phyloP scores from a whole-genome alignment of 2,113 vertebrate genomes.

The Cavia porcellus region DNA sequence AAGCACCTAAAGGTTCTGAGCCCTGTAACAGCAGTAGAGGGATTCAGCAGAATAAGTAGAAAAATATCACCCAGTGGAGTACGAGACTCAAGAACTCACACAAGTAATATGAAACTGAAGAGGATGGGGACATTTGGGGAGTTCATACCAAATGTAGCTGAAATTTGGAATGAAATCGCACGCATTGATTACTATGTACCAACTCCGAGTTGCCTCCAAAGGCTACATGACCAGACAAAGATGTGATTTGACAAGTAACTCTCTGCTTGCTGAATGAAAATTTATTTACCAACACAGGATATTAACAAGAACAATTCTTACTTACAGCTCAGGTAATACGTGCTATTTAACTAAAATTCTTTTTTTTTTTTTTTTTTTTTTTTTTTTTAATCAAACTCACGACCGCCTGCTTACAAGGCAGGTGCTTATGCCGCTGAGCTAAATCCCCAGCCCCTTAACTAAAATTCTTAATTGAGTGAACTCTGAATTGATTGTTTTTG shows the following conservation, averaged over 20 bases:
- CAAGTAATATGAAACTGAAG: neutral
- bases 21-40: neutral
- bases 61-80: neutral
- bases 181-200: neutral
- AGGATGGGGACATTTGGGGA: neutral
- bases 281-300: neutral
- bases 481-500: neutral
- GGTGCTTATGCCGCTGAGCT: no score
- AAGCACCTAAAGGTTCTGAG: neutral
- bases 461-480: neutral
- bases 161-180: constrained; percentile 17
- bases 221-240: neutral
- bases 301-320: constrained; percentile 27
- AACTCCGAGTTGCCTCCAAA: neutral
- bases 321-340: neutral
- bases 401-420: no score
- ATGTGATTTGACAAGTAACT: neutral
- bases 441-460: neutral
- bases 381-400: no score
- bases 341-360: neutral
- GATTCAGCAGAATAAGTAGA: neutral
- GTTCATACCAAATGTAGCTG: neutral
- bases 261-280: constrained; percentile 25
- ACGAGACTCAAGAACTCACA: neutral
- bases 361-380: no score